These are phyloP conservation scores for Pollicipes pollicipes DNA, from an alignment of 1,140 invertebrate genomes.

Conservation along the genomic window DNA sequence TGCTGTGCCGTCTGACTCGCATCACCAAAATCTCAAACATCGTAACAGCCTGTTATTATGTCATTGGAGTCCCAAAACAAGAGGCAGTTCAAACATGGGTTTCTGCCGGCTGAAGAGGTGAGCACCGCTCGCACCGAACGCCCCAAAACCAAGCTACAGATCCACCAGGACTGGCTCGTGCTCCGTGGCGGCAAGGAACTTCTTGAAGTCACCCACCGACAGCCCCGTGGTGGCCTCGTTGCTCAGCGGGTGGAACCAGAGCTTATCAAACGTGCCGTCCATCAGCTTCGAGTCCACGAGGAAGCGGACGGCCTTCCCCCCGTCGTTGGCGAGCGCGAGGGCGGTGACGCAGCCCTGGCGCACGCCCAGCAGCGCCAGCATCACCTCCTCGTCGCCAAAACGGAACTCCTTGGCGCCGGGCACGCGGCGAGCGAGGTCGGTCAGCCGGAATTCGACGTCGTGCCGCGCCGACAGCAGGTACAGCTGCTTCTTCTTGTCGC, in stretches of 20 bases:
- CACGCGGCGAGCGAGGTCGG: conserved; percentile 25
- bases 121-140: no score
- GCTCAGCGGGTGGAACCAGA: conserved; percentile 27
- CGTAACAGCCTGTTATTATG: no score
- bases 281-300: conserved; percentile 23
- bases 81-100: no score
- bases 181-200: conserved; percentile 22
- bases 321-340: conserved; percentile 28
- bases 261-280: conserved; percentile 17
- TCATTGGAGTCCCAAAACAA: no score
- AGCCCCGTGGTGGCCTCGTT: conserved; percentile 25
- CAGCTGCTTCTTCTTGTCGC: conserved; percentile 28
- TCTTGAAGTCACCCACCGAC: conserved; percentile 21
- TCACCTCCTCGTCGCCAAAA: conserved; percentile 25
- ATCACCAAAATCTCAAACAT: no score
- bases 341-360: conserved; percentile 26
- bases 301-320: conserved; percentile 23
- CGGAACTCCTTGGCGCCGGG: conserved; percentile 24
- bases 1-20: no score
- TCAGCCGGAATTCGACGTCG: conserved; percentile 23
- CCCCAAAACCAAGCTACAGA: no score
- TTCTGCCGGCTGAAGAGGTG: no score
- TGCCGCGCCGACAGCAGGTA: conserved; percentile 27
- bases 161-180: conserved; percentile 18
- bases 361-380: conserved; percentile 25